These are phyloP conservation scores for Pyxicephalus adspersus DNA, from an alignment of 2,113 vertebrate species.

Conservation along the genomic window DNA sequence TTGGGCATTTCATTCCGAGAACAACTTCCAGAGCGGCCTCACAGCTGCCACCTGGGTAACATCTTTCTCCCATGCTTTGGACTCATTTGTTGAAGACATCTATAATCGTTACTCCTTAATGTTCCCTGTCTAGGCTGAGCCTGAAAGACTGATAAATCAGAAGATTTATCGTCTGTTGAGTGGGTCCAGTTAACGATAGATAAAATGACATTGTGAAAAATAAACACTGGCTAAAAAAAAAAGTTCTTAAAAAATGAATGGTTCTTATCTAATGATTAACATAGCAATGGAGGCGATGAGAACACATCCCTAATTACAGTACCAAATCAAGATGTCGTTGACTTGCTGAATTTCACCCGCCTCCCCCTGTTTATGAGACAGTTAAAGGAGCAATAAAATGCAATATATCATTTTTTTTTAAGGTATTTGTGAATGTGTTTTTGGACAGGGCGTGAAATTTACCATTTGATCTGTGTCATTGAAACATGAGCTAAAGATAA, in stretches of 20 bases:
- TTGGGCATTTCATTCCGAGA: background rate
- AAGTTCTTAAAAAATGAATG: constrained; percentile 20
- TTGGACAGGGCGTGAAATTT: too few relatives aligned
- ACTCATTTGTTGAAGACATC: background rate
- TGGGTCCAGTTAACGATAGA: constrained; percentile 3
- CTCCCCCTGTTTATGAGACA: background rate
- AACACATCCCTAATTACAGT: background rate
- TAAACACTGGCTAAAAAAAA: background rate
- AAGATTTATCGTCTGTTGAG: constrained; percentile 25
- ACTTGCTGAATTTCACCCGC: background rate
- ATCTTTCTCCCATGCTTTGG: constrained; percentile 12
- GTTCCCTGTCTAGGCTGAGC: constrained; percentile 6
- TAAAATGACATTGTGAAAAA: background rate
- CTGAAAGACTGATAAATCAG: constrained; percentile 10
- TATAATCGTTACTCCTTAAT: constrained; percentile 35
- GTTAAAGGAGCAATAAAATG: background rate
- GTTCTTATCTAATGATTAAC: constrained; percentile 34
- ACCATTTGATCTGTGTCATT: too few relatives aligned
- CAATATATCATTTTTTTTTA: background rate
- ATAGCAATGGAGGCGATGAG: background rate
- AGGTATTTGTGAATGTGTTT: background rate
- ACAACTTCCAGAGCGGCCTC: background rate
- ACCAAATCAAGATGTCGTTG: background rate
- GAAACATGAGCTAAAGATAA: too few relatives aligned
- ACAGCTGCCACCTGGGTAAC: constrained; percentile 14